Conservation (phyloP, 2,888 invertebrate genomes). For the Maniola hyperantus region DNA sequence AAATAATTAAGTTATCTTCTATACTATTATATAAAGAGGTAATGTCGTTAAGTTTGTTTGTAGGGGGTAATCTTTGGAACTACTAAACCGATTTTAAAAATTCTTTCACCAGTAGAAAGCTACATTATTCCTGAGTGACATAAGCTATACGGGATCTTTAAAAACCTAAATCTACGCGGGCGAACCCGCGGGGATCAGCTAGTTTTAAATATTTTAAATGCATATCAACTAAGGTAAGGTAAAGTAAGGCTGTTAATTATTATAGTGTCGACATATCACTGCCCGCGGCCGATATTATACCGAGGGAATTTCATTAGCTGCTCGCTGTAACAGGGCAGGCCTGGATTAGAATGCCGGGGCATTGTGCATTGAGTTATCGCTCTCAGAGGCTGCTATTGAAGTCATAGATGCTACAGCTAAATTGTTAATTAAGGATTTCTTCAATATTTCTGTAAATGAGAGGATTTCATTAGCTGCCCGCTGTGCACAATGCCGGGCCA, state of each 20-base stretch:
- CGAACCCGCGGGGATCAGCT: no score
- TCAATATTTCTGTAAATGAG: neutral
- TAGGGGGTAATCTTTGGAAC: no score
- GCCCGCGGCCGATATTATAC: constrained; percentile 45
- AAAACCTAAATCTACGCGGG: no score
- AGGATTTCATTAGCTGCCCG: neutral
- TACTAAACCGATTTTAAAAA: no score
- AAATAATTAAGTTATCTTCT: no score
- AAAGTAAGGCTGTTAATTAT: constrained; percentile 48
- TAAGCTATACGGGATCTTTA: no score
- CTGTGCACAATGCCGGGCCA: neutral
- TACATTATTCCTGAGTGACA: no score
- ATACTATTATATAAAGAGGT: no score
- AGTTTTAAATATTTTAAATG: no score
- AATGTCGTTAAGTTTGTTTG: no score
- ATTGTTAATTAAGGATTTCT: constrained; percentile 32
- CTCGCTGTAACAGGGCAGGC: constrained; percentile 48
- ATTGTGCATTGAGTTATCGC: constrained; percentile 77
- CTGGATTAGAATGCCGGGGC: constrained; percentile 64
- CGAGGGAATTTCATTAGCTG: constrained; percentile 74
- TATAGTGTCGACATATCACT: constrained; percentile 48
- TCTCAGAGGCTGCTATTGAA: constrained; percentile 45
- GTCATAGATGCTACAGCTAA: constrained; percentile 45
- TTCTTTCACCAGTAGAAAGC: no score
- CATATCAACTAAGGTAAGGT: constrained; percentile 21